Conservation (phyloP, 2,113 vertebrate species). For the Phoxinus phoxinus region DNA sequence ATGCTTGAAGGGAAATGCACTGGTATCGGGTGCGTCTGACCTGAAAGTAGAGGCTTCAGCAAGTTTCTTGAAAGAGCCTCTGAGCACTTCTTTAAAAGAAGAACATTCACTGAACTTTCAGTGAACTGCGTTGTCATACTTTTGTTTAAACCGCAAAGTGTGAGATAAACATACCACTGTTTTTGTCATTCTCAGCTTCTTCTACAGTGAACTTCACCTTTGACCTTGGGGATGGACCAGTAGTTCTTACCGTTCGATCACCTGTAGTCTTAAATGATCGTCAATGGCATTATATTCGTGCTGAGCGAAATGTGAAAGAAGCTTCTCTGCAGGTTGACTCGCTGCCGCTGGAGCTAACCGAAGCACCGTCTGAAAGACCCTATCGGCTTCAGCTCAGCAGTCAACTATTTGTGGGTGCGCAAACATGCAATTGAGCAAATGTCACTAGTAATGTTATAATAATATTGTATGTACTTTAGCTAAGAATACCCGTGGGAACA, state of each 20-base stretch:
- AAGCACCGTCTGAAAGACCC: conserved; percentile 76
- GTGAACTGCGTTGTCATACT: background rate
- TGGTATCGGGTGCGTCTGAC: background rate
- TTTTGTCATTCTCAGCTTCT: conserved; percentile 72
- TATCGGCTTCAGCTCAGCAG: conserved; percentile 81
- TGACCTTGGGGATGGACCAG: conserved; percentile 82
- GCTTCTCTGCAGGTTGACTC: conserved; percentile 81
- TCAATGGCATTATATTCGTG: conserved; percentile 83
- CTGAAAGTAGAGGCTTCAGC: background rate
- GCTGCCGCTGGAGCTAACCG: conserved; percentile 72
- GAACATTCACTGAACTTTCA: background rate
- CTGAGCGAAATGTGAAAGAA: conserved; percentile 83
- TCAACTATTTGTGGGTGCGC: conserved; percentile 86
- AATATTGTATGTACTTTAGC: background rate
- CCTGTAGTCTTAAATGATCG: conserved; percentile 80
- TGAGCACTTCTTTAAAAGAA: background rate
- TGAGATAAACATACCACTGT: background rate
- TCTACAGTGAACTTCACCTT: conserved; percentile 80
- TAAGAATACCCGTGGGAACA: background rate
- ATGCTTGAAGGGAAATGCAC: no score
- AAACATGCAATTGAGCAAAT: background rate
- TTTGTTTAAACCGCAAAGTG: background rate
- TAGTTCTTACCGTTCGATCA: conserved; percentile 73
- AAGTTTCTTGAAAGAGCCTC: background rate
- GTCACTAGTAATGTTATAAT: conserved; percentile 2